Conservation (phyloP, 2,113 vertebrate species). For the Channa argus region DNA sequence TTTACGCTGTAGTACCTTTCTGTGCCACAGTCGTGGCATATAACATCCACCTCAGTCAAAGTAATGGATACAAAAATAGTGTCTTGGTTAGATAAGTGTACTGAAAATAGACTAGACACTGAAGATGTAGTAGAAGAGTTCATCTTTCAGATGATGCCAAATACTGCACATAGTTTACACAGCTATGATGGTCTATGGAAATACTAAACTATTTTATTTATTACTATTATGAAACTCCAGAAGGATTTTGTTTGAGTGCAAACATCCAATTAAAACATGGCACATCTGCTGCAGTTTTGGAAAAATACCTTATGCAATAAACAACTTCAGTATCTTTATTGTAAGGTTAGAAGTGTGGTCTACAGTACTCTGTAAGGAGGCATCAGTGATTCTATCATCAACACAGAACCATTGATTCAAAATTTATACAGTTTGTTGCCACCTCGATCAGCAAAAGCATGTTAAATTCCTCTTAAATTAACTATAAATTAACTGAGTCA, state of each 20-base stretch:
- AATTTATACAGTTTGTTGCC: no score
- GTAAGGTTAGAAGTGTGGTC: background rate
- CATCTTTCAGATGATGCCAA: slow-evolving; percentile 61
- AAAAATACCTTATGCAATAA: no score
- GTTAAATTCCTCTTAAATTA: no score
- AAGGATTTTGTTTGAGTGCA: slow-evolving; percentile 35
- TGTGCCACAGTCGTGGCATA: background rate
- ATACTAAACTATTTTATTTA: slow-evolving; percentile 53
- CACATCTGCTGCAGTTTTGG: no score
- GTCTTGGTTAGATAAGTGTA: slow-evolving; percentile 42
- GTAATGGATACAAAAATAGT: slow-evolving; percentile 33
- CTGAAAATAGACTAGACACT: slow-evolving; percentile 64
- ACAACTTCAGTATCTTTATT: background rate
- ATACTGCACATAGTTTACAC: slow-evolving; percentile 62
- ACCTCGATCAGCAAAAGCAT: no score
- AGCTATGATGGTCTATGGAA: slow-evolving; percentile 36
- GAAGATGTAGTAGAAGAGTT: slow-evolving; percentile 60
- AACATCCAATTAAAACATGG: slow-evolving; percentile 1
- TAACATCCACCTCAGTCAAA: background rate
- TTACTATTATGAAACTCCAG: slow-evolving; percentile 51
- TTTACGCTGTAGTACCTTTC: no score
- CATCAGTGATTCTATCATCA: background rate
- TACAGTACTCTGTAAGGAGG: background rate
- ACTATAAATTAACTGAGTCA: no score
- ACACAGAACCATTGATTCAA: background rate